Evolutionary conservation across 2,888 invertebrate species (phyloP), one percentile per base, ranked within the genome.

Genomic region (Vesta saturnalis): DNA sequence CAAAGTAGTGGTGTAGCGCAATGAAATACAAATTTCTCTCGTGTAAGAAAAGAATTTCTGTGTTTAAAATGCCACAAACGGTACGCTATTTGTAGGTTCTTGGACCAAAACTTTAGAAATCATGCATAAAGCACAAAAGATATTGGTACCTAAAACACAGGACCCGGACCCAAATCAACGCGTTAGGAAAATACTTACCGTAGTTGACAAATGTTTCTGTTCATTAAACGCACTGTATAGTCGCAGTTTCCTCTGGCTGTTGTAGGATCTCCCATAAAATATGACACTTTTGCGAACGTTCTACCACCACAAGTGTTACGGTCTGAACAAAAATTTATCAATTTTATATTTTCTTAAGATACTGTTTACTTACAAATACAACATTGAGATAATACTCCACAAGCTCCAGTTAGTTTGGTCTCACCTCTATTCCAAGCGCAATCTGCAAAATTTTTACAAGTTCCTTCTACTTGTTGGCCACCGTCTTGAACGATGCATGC

Each of bases 171-270:
- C n/a, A 8, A 19, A 19, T 30, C 15, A 59, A 23, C 12, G 19
- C 10, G 49, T 10, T 39, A 62, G 35, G 12, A 43, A 35, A 55
- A 1, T 14, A 21, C 39, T 59, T 63, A 70, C 83, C 89, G 85
- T 81, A 89, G 83, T 77, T 89, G 89, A 72, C 89, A 89, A 4
- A 89, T 86, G 54, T 89, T 87, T 73, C 86, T 85, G 75, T 88
- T 89, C 71, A 86, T 86, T n/a, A 88, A 84, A 71, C 88, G 86
- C 0, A 89, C 85, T 49, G 85, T 86, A 81, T 87, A 88, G 0
- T 86, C 86, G 78, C 87, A 87, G 79, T 86, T 86, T 0, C 85
- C 81, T 0, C 85, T 85, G 56, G 64, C 85, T 84, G 0, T 60
- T 15, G 75, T 84, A 84, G 0, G 85, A 83, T 57, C 84, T 75